Evolutionary conservation across 92 coral and sea anemone species (phyloP).

Genomic region (Meandrina meandrites): DNA sequence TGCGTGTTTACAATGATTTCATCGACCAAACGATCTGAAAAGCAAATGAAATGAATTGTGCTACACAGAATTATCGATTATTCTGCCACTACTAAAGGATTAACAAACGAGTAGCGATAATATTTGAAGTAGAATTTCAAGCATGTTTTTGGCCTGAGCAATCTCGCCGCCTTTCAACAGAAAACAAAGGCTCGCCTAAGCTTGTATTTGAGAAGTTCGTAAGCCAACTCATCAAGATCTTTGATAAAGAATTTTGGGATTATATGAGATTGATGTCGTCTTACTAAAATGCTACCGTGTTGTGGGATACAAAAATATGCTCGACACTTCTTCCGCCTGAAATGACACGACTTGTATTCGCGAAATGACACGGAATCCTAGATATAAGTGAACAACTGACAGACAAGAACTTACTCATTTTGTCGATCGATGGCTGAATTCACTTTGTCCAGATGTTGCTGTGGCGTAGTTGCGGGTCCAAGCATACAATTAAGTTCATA

Average conservation of each 20-base stretch:
- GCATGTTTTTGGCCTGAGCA: conserved; percentile 19
- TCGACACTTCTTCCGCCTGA: conserved; percentile 22
- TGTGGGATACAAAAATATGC: not conserved
- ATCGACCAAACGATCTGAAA: not conserved
- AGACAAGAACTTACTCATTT: conserved; percentile 42
- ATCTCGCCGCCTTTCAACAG: not conserved
- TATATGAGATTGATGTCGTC: not conserved
- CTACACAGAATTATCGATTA: conserved; percentile 8
- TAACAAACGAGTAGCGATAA: conserved; percentile 6
- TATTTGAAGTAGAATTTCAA: conserved; percentile 31
- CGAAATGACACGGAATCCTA: not conserved
- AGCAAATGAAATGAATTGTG: conserved; percentile 1
- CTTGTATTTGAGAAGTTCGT: not conserved
- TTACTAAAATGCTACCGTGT: not conserved
- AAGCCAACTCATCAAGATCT: not conserved
- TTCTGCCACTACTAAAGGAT: conserved; percentile 27
- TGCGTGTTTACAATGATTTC: conserved; percentile 33
- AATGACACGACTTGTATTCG: not conserved
- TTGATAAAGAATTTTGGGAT: not conserved
- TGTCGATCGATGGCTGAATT: conserved; percentile 15
- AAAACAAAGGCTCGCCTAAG: not conserved
- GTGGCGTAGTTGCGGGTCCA: conserved; percentile 30
- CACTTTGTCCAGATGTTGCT: conserved; percentile 18
- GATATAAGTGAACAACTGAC: conserved; percentile 35
- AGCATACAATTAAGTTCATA: conserved; percentile 33